Base-by-base conservation (phyloP, 2,888 invertebrate genomes). In the Leptarthrus brevirostris region DNA sequence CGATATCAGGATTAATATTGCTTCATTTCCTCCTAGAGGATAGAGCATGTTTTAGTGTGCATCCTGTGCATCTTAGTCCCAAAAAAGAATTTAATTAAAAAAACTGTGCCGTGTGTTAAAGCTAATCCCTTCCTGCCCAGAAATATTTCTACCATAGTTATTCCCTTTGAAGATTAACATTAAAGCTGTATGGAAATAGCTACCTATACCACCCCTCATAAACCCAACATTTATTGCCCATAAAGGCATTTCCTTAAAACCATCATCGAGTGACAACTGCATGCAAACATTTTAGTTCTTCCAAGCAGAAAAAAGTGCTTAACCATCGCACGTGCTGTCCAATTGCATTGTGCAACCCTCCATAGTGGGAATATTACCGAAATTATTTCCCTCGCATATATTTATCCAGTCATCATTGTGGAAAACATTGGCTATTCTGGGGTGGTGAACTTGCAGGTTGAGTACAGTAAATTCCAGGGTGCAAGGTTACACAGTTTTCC, bases 401-500 rank as follows among this genome's bases (percentile, higher is more conserved):
- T 56, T 72, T 72, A 56, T 47, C 56, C 47, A 72, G 56, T 72
- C 72, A 72, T 72, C 47, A 72, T 56, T 54, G 20, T 20, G 54
- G 71, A 40, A 56, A 40, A 40, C 71, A 54, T 47, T 18, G 18
- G 14, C 22, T 24, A 16, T 44, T 54, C 14, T 10, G 24, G 52
- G 69, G 14, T 36, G 16, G 3, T 14, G 22, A 20, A 16, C 16
- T 34, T 10, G n/a, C 52, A 34, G 52, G 18, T 52, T 30, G 34
- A 34, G 20, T 10, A 52, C 16, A 34, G 20, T 10, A 52, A 10
- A 69, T 34, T 69, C 52, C 44, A n/a, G 5, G 34, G 18, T 30
- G 26, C 34, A 18, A 16, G 18, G 58, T 16, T 34, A 34, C 52
- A 52, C 30, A 30, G 6, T 24, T 69, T 52, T 69, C 49, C 52